These are phyloP conservation scores for Clitarchus hookeri DNA, from an alignment of 2,888 invertebrate genomes.

Conservation along the genomic window DNA sequence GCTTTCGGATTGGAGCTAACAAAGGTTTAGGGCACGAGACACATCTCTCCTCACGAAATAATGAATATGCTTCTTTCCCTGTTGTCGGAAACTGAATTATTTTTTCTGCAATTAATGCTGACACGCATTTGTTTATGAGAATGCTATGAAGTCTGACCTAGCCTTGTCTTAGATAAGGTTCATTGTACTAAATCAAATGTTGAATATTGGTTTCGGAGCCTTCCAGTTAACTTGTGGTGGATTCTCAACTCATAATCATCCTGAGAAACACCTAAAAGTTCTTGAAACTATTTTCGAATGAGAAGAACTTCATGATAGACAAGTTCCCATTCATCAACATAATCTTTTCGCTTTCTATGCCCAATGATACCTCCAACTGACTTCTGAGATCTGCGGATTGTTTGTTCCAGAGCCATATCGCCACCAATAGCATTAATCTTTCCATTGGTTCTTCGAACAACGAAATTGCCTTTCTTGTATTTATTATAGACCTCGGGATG, in stretches of 20 bases:
- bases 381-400: neutral
- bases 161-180: neutral
- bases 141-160: neutral
- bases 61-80: neutral
- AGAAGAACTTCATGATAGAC: neutral
- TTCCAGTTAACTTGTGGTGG: slow-evolving; percentile 1
- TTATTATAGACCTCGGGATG: no score
- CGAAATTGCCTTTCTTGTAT: neutral
- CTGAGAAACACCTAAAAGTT: neutral
- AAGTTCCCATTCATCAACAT: no score
- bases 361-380: neutral
- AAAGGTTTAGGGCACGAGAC: neutral
- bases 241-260: no score
- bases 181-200: neutral
- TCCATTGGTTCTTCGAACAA: neutral
- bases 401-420: neutral
- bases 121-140: neutral
- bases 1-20: neutral
- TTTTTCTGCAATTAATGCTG: neutral
- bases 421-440: neutral
- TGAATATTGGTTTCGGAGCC: neutral
- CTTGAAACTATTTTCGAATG: neutral
- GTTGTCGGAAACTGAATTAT: no score
- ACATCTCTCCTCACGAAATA: neutral
- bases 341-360: neutral